Evolutionary conservation across 2,113 vertebrate genomes (phyloP).

Genomic region (Silurus asotus): DNA sequence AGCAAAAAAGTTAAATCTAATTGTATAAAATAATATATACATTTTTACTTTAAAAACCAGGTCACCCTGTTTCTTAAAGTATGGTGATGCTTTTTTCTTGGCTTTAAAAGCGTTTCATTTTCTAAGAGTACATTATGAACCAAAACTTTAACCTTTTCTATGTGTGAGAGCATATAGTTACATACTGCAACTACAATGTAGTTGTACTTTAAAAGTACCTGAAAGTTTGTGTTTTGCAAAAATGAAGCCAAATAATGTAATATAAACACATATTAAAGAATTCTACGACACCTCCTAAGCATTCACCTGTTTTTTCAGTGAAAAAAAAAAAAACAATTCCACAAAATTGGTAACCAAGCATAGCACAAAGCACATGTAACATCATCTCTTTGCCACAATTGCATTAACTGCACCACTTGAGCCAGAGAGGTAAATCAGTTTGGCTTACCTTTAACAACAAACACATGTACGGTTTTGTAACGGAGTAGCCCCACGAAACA

Average conservation of each 20-base stretch:
- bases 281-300: background rate
- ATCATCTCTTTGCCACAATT: constrained; percentile 32
- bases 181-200: background rate
- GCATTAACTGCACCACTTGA: constrained; percentile 35
- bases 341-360: constrained; percentile 18
- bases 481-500: constrained; percentile 55
- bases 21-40: background rate
- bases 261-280: background rate
- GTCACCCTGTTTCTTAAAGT: background rate
- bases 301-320: background rate
- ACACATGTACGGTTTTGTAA: constrained; percentile 60
- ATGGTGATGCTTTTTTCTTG: background rate
- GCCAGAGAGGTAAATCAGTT: constrained; percentile 61
- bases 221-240: background rate
- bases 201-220: background rate
- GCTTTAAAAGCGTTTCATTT: background rate
- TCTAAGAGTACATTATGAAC: background rate
- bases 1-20: background rate
- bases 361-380: constrained; percentile 41
- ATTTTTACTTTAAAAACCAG: too few species aligned
- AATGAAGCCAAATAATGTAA: background rate
- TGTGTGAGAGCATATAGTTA: background rate
- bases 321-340: background rate
- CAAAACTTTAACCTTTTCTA: background rate
- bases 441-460: constrained; percentile 67